A percentile compares a stretch with the other conserved stretches of the same genome.
Conservation (phyloP, 2,797 vertebrate species). For the Pteronotus mesoamericanus region DNA sequence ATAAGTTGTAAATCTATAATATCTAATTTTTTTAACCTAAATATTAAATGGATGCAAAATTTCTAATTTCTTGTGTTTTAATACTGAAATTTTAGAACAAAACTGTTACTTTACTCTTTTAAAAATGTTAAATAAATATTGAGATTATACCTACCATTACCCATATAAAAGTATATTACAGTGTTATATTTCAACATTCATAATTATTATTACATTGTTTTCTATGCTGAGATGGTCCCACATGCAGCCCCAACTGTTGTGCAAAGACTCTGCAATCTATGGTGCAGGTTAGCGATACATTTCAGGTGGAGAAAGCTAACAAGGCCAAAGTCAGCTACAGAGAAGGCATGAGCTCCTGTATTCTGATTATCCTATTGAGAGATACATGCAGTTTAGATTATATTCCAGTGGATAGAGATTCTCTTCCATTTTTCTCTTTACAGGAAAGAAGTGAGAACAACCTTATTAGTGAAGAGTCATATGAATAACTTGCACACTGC, state of each 20-base stretch:
- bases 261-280: background rate
- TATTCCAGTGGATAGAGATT: background rate
- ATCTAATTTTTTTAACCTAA: background rate
- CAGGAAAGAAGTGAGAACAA: background rate
- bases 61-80: background rate
- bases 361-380: background rate
- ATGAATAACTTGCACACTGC: background rate
- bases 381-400: background rate
- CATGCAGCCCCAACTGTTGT: background rate
- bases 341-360: background rate
- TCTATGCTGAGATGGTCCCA: background rate
- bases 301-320: background rate
- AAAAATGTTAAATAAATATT: background rate
- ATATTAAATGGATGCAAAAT: background rate
- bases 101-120: background rate
- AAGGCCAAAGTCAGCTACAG: background rate
- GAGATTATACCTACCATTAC: background rate
- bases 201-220: background rate
- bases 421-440: background rate
- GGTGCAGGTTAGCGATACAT: background rate
- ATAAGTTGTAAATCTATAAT: background rate
- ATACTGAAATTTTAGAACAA: constrained; percentile 11
- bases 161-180: background rate
- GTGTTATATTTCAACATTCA: background rate
- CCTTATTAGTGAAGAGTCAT: background rate